Base-by-base conservation (phyloP, 2,888 invertebrate species). In the Frankliniella fusca region DNA sequence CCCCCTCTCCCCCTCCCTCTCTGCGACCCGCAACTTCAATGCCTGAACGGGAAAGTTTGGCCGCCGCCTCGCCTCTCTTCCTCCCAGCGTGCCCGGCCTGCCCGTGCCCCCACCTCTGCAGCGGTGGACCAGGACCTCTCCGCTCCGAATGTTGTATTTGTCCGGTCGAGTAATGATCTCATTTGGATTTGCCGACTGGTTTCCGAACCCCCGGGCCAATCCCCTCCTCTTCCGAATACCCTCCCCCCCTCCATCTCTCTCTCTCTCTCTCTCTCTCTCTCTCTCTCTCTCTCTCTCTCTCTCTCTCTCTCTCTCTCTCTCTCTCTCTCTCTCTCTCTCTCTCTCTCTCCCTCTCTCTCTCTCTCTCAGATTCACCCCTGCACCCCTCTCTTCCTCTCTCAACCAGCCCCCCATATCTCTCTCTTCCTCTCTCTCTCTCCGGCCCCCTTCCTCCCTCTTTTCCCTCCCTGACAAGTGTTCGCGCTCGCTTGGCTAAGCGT, bases 101-200 rank as follows among this genome's bases (percentile, higher is more conserved):
- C 61, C 61, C 38, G 38, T 15, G 20, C 61, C 61, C 15, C 61
- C 61, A 7, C 61, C 61, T 18, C 61, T 18, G 1, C 61, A 11
- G 15, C 61, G 7, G 54, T 38, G 5, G 3, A 38, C 61, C 61
- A n/a, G 61, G 18, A n/a, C 61, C 11, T n/a, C 61, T 18, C 61
- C 61, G 61, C 38, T 38, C 38, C 38, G 38, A 38, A 38, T 54
- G 54, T 20, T 15, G 54, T 54, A 54, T 54, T 54, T 54, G 54
- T 54, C 54, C 20, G 70, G 70, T 27, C 70, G 70, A 76, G 70
- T 76, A 76, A 76, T 76, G 70, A 76, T 76, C 70, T 76, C 70
- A 76, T 76, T 76, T 76, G 70, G 70, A 76, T 76, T 76, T 76
- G 70, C 70, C 70, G 70, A 76, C 70, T 76, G 70, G 70, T 76